Evolutionary conservation across 2,797 vertebrate species (phyloP), one percentile per base, ranked within the genome.

Genomic region (Danio aesculapii): DNA sequence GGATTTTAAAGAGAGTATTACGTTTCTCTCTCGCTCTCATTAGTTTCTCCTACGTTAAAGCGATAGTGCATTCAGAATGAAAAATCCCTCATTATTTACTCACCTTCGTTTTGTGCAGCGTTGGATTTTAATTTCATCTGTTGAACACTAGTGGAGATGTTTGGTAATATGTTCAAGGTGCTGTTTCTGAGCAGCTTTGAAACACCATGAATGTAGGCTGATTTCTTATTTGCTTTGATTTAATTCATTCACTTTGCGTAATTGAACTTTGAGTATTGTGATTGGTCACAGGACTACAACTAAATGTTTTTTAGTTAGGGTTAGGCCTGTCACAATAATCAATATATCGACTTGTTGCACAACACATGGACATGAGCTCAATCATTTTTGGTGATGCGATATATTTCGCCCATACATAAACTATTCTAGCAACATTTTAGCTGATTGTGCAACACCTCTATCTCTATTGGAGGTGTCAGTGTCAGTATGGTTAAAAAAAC

Each of bases 21-120:
- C 88, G 75, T 85, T 86, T 83, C 78, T 88, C 89, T 89, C 88
- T 90, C 88, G 0, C 46, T 41, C 58, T 75, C 44, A 55, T 68
- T 44, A 16, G 61, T 84, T 74, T 62, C 41, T 59, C 13, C 6
- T 50, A 66, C 8, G 44, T 3, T 74, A 16, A 30, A 39, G 30
- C 7, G 1, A 55, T n/a, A n/a, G n/a, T n/a, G n/a, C n/a, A n/a
- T n/a, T 17, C 14, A 44, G 17, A 77, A 39, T 75, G 50, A 21
- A 43, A 53, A 64, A n/a, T 49, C 3, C 17, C 17, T 16, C 17
- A 30, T 30, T 67, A 12, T 74, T 30, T 61, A 3, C 7, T 47
- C 44, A 39, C 43, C 17, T n/a, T 47, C 0, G 13, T 49, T 44
- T 12, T 47, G 0, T 74, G n/a, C n/a, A n/a, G n/a, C n/a, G n/a